Conservation (phyloP, 1,140 invertebrate genomes). For the Lordiphosa mommai region DNA sequence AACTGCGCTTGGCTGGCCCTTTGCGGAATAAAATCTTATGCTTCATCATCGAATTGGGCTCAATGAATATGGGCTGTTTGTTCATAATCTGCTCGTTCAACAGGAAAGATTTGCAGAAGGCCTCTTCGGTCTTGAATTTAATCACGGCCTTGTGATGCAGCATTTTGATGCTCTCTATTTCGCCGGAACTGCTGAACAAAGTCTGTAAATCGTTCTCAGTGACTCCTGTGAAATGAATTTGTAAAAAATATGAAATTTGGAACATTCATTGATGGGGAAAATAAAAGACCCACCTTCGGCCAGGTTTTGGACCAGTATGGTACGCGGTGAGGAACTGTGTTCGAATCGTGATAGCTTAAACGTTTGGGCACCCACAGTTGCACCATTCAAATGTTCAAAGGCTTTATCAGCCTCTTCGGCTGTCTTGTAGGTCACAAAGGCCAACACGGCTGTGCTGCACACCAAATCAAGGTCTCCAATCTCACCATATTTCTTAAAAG, state of each 20-base stretch:
- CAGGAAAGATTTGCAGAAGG: conserved; percentile 63
- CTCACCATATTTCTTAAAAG: conserved; percentile 56
- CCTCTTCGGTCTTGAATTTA: conserved; percentile 45
- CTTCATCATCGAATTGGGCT: conserved; percentile 55
- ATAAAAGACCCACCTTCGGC: conserved; percentile 13
- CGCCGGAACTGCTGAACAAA: conserved; percentile 34
- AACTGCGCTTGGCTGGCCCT: not conserved
- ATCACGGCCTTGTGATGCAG: conserved; percentile 23
- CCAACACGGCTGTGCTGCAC: conserved; percentile 38
- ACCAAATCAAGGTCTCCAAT: conserved; percentile 31
- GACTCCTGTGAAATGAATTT: conserved; percentile 10
- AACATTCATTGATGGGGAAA: too few species aligned
- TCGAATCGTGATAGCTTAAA: conserved; percentile 34
- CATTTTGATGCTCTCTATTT: conserved; percentile 34
- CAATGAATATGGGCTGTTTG: conserved; percentile 47
- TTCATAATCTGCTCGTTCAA: conserved; percentile 33
- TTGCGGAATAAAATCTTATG: conserved; percentile 7
- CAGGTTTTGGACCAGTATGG: conserved; percentile 43
- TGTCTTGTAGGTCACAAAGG: conserved; percentile 49
- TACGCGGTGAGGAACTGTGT: not conserved
- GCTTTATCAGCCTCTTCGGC: conserved; percentile 37
- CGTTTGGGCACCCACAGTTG: conserved; percentile 32
- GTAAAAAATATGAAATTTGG: not conserved
- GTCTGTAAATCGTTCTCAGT: conserved; percentile 26
- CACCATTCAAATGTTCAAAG: conserved; percentile 39